Conservation (phyloP, 2,888 invertebrate genomes). For the Lithophane ornitopus region DNA sequence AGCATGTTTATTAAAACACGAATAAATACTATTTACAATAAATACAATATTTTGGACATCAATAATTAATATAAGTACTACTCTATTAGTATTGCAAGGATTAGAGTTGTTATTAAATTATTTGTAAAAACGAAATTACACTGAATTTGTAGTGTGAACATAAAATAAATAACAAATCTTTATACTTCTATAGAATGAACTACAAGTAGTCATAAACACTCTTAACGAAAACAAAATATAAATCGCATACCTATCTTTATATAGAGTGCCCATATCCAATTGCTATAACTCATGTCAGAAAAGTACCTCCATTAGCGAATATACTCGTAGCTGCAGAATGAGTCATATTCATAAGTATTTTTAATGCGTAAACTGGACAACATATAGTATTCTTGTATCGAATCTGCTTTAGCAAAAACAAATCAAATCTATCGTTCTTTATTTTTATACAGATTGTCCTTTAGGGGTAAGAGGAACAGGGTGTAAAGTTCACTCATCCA, state of each 20-base stretch:
- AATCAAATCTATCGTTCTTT: not conserved
- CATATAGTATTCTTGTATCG: too few species aligned
- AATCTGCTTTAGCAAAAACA: too few species aligned
- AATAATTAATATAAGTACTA: not conserved
- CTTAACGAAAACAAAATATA: not conserved
- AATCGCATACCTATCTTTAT: not conserved
- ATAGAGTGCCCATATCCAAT: not conserved
- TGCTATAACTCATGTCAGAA: not conserved
- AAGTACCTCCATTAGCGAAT: not conserved
- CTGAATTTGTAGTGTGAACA: not conserved
- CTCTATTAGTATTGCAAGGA: not conserved
- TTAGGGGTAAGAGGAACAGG: too few species aligned
- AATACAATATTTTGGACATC: conserved; percentile 4
- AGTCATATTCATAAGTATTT: too few species aligned
- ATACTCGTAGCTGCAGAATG: not conserved
- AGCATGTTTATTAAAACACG: conserved; percentile 33
- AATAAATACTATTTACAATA: conserved; percentile 35
- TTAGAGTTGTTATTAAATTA: not conserved
- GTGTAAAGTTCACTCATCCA: too few species aligned
- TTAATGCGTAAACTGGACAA: too few species aligned
- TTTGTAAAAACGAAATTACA: conserved; percentile 7
- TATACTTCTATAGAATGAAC: not conserved
- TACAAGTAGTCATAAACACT: not conserved
- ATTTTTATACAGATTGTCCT: too few species aligned
- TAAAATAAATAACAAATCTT: not conserved